Evolutionary conservation across 2,888 invertebrate genomes (phyloP), one percentile per base, ranked within the genome.

Genomic region (Luffia ferchaultella): DNA sequence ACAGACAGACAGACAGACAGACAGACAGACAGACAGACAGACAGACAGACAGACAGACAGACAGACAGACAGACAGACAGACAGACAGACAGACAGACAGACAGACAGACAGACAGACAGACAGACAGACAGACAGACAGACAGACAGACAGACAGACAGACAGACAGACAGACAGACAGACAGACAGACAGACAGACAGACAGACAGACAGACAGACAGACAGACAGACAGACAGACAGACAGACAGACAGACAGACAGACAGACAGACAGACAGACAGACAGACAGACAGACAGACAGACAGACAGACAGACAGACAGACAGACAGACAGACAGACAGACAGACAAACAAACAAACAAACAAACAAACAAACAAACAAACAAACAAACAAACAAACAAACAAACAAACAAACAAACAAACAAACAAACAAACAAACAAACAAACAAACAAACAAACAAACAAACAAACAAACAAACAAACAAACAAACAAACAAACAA

Each of bases 251-350:
- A 51, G 53, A 55, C 52, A 55, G 53, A 56, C 50, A 55, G 53
- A 56, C 53, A 53, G 53, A 56, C 53, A 55, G 53, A 55, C 53
- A 55, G 53, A 56, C 53, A 53, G 53, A 56, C 53, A 55, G 51
- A 56, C 55, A 56, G 55, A 56, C 55, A 56, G 55, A 55, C 55
- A 55, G 55, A 56, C 55, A 55, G 55, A 55, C 55, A 56, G 55
- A 55, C 55, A 55, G 55, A 55, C 55, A 55, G 55, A 55, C 55
- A 55, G 55, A 55, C 55, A 54, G 55, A 51, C 55, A 55, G 55
- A 55, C 55, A 56, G 55, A 53, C 55, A 56, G 55, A 53, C 55
- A 55, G 55, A 55, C 56, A 56, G 55, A n/a, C n/a, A n/a, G n/a
- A n/a, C n/a, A n/a, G n/a, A n/a, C n/a, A n/a, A n/a, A n/a, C n/a